phyloP scores from a whole-genome alignment of 2,797 vertebrate species.

The Oreochromis mossambicus region DNA sequence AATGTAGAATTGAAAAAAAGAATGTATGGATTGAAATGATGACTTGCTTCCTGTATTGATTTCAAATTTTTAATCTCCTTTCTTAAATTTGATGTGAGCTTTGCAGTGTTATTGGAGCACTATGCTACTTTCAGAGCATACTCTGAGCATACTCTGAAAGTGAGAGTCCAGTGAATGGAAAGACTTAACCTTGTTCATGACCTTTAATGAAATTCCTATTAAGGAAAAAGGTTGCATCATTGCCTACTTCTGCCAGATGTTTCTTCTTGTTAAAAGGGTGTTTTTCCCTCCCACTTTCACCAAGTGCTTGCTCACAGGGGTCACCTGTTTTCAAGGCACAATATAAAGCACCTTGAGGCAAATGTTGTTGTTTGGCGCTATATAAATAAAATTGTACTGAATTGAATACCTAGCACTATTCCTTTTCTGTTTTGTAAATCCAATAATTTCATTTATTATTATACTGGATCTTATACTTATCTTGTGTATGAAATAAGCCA shows the following conservation, averaged over 20 bases:
- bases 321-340: not conserved
- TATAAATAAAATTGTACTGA: not conserved
- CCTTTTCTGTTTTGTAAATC: not conserved
- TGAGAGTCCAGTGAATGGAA: not conserved
- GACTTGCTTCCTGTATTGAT: not conserved
- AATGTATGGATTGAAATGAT: not conserved
- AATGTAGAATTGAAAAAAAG: not conserved
- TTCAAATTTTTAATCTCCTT: not conserved
- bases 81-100: not conserved
- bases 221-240: not conserved
- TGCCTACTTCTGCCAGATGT: not conserved
- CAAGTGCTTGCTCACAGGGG: not conserved
- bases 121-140: not conserved
- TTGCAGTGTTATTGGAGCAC: not conserved
- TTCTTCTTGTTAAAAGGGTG: not conserved
- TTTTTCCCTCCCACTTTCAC: not conserved
- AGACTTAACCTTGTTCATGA: not conserved
- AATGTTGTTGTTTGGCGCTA: not conserved
- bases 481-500: not conserved
- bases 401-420: not conserved
- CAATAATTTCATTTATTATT: not conserved
- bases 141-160: accelerated
- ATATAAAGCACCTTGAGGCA: not conserved
- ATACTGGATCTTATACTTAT: not conserved
- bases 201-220: not conserved